Evolutionary conservation across 2,888 invertebrate genomes (phyloP).

Genomic region (Dynastes tityus): DNA sequence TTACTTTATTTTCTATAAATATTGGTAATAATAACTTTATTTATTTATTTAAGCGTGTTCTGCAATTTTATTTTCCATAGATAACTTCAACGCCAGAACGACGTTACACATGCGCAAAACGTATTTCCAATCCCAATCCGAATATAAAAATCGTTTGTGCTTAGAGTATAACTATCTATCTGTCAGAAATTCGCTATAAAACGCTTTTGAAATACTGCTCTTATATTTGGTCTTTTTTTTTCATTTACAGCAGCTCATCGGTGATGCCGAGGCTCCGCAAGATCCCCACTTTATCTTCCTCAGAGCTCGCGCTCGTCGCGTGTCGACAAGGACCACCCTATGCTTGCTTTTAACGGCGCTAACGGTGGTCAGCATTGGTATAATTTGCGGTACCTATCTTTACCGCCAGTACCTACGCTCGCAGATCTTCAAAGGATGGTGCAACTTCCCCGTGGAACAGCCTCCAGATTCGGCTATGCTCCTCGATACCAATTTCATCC

Average conservation of each 20-base stretch:
- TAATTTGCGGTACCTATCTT: slow-evolving; percentile 82
- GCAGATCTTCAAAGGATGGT: slow-evolving; percentile 80
- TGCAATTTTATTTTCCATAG: too few relatives aligned
- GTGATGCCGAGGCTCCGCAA: slow-evolving; percentile 71
- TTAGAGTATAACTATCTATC: too few relatives aligned
- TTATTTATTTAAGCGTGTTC: too few relatives aligned
- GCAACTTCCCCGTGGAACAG: slow-evolving; percentile 77
- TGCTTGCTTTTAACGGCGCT: slow-evolving; percentile 81
- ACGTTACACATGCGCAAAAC: too few relatives aligned
- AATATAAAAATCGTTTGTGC: too few relatives aligned
- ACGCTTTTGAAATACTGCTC: too few relatives aligned
- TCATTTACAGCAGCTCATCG: slow-evolving; percentile 46
- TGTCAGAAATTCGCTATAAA: too few relatives aligned
- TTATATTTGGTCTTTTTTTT: too few relatives aligned
- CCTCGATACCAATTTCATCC: slow-evolving; percentile 73
- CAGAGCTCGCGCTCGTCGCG: slow-evolving; percentile 72
- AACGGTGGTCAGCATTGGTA: slow-evolving; percentile 81
- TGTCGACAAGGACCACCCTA: slow-evolving; percentile 77
- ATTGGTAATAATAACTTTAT: too few relatives aligned
- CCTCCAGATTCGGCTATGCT: slow-evolving; percentile 50
- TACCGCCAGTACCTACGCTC: slow-evolving; percentile 81
- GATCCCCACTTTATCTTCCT: slow-evolving; percentile 70
- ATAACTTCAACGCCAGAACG: too few relatives aligned
- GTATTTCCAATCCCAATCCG: too few relatives aligned
- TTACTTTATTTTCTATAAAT: too few relatives aligned